Conservation (phyloP, 2,888 invertebrate species). For the Onchidella celtica region DNA sequence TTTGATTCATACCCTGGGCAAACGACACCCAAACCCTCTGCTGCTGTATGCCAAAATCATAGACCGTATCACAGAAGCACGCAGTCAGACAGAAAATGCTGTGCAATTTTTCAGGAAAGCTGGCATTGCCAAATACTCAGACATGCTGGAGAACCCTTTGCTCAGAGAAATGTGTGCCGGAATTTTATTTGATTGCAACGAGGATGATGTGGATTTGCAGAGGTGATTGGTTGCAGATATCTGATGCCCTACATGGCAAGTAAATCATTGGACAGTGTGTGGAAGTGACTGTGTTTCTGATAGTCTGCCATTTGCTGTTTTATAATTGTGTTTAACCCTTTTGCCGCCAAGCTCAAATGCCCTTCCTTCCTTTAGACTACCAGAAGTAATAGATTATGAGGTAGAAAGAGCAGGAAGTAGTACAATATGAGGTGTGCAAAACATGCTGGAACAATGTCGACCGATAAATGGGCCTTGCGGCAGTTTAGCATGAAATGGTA, state of each 20-base stretch:
- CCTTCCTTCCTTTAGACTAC: too few species aligned
- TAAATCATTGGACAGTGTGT: neutral
- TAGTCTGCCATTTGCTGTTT: too few species aligned
- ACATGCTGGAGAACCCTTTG: slow-evolving; percentile 35
- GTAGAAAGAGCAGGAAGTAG: too few species aligned
- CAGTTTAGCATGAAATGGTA: too few species aligned
- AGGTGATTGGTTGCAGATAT: neutral
- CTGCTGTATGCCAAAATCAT: slow-evolving; percentile 19
- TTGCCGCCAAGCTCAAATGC: too few species aligned
- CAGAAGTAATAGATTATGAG: too few species aligned
- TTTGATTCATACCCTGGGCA: slow-evolving; percentile 18
- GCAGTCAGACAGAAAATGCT: slow-evolving; percentile 17
- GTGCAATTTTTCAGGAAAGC: neutral
- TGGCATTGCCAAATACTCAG: slow-evolving; percentile 28
- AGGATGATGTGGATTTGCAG: neutral
- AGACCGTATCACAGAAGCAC: slow-evolving; percentile 6
- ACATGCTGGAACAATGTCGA: too few species aligned
- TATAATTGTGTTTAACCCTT: too few species aligned
- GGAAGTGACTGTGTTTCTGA: neutral
- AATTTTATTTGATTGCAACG: slow-evolving; percentile 37
- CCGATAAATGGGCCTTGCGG: too few species aligned
- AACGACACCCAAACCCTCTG: slow-evolving; percentile 14
- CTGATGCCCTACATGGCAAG: neutral
- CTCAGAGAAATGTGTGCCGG: slow-evolving; percentile 43
- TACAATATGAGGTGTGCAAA: too few species aligned